Base-by-base conservation (phyloP, 2,113 vertebrate species). In the Tinamus guttatus region DNA sequence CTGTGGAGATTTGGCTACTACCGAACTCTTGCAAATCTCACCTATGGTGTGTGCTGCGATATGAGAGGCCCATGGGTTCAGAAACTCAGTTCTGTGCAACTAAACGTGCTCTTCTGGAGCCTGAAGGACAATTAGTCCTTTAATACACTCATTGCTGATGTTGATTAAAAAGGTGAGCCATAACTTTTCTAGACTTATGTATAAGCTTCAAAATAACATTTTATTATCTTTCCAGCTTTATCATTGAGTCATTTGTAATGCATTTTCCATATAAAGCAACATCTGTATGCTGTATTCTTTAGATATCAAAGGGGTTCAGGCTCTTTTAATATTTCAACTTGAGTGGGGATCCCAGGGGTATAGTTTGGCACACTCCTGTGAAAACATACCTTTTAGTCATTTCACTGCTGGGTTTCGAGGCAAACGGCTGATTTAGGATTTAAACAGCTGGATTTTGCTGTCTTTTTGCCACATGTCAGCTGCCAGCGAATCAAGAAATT, bases 391-490 rank as follows among this genome's bases (percentile, higher is more conserved):
- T 96, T 90, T 88, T 58, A 79, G 49, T 89, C 2, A 0, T 91
- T 92, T 51, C 54, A 45, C 73, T 89, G 76, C 87, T 89, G 85
- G n/a, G 32, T 74, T 95, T 89, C 68, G 78, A 64, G 59, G 77
- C 24, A 59, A 81, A 64, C 40, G 76, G 25, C 76, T 78, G 47
- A 40, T 59, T 0, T 1, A 80, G 51, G 81, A 40, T 91, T 95
- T 93, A 80, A 91, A 80, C 75, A 95, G 91, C 90, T 92, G 91
- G 87, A 81, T 87, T 91, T 92, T 82, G 85, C 84, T 21, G 6
- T 81, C 76, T 63, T 86, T 63, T 79, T 91, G 64, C 76, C 64
- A 81, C 78, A 80, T 90, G 84, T 71, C 71, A 89, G 77, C 81
- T 84, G 74, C 87, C 24, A 45, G 73, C 41, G 59, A 88, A 85